These are phyloP conservation scores for Unio delphinus DNA, from an alignment of 2,888 invertebrate species.

Conservation along the genomic window DNA sequence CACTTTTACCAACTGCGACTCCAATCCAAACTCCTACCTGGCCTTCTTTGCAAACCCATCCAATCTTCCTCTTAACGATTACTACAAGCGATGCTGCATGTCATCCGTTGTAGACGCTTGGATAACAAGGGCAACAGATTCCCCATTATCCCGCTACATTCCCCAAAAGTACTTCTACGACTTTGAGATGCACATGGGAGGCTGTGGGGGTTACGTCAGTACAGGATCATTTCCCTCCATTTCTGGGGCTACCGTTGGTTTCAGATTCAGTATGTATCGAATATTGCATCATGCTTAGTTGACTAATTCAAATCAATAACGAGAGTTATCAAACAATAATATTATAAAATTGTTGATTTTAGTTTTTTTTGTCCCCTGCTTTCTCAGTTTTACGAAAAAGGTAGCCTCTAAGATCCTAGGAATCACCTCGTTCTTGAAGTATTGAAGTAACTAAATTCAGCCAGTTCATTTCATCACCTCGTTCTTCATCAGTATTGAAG, in stretches of 20 bases:
- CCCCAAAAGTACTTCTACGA: slow-evolving; percentile 5
- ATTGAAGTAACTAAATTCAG: no score
- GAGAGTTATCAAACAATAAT: no score
- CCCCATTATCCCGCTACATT: background rate
- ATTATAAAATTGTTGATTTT: no score
- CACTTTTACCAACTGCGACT: slow-evolving; percentile 5
- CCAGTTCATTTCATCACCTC: no score
- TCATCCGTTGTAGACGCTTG: background rate
- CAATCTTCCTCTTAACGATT: background rate
- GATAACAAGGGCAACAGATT: background rate
- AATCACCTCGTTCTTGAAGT: no score
- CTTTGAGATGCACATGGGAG: slow-evolving; percentile 10
- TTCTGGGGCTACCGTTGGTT: slow-evolving; percentile 2
- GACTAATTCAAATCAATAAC: background rate
- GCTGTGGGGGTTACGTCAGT: background rate
- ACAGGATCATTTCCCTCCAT: background rate
- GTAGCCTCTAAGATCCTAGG: no score
- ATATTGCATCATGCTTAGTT: background rate
- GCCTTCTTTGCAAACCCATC: slow-evolving; percentile 1
- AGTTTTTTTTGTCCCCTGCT: no score
- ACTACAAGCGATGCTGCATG: slow-evolving; percentile 1
- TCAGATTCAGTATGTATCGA: slow-evolving; percentile 1
- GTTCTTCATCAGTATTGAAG: no score
- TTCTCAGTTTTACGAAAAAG: no score
- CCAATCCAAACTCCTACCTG: slow-evolving; percentile 6